Evolutionary conservation across 2,113 vertebrate genomes (phyloP).

Genomic region (Rhodinocichla rosea): DNA sequence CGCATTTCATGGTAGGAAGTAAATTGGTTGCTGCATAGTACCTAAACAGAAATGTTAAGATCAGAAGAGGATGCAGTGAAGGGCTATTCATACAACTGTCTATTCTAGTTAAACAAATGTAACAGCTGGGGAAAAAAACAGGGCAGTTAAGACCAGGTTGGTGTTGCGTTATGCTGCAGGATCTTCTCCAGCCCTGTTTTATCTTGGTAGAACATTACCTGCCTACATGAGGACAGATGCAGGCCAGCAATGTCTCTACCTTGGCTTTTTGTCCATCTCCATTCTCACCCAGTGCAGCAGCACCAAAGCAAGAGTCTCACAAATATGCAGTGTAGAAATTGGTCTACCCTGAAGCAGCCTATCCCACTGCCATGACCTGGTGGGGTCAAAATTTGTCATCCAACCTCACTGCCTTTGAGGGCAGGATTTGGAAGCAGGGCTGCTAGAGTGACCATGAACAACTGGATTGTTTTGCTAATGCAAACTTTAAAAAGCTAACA

Average conservation of each 20-base stretch:
- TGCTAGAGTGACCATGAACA: not conserved
- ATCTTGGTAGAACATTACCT: not conserved
- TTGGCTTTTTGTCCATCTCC: not conserved
- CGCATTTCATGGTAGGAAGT: not conserved
- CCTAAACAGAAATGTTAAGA: not conserved
- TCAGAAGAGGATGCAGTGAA: not conserved
- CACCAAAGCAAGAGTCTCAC: not conserved
- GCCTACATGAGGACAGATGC: not conserved
- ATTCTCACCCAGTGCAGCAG: not conserved
- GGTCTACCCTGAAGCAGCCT: not conserved
- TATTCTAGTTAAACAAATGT: not conserved
- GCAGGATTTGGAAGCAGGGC: not conserved
- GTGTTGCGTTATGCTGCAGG: not conserved
- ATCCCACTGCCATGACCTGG: fast-evolving
- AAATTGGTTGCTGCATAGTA: not conserved
- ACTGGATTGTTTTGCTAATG: not conserved
- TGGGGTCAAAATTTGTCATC: fast-evolving
- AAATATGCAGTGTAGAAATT: fast-evolving
- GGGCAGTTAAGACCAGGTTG: not conserved
- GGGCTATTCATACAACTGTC: not conserved
- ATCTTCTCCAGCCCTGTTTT: not conserved
- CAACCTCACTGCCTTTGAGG: not conserved
- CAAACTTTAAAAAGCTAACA: not conserved
- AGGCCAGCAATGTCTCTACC: not conserved
- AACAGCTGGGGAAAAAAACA: not conserved